Evolutionary conservation across 2,113 vertebrate species (phyloP).

Genomic region (Zosterops hypoxanthus): DNA sequence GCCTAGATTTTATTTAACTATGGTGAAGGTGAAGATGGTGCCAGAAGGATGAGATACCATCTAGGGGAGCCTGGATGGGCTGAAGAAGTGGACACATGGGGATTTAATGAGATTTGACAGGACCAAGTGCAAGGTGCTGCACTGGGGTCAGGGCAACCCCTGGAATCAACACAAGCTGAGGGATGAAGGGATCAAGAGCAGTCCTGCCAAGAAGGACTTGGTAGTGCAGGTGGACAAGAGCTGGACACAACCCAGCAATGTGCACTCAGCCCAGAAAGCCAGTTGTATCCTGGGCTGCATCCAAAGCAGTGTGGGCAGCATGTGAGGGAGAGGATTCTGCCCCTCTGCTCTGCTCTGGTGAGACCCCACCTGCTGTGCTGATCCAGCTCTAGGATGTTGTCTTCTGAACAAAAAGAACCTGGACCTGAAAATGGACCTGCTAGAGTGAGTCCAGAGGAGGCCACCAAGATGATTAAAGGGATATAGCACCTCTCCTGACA

Average conservation of each 20-base stretch:
- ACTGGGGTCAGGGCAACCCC: accelerated
- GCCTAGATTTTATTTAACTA: not conserved
- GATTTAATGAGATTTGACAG: not conserved
- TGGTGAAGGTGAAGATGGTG: not conserved
- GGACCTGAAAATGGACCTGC: not conserved
- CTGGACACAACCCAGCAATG: not conserved
- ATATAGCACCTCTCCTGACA: not conserved
- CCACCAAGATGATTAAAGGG: not conserved
- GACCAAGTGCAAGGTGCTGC: not conserved
- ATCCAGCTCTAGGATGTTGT: not conserved
- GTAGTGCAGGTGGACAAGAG: not conserved
- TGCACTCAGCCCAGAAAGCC: not conserved
- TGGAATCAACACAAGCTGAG: accelerated
- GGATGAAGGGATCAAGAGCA: not conserved
- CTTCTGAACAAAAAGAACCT: not conserved
- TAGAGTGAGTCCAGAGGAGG: not conserved
- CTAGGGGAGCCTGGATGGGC: not conserved
- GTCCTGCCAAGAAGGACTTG: not conserved
- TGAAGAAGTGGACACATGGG: not conserved
- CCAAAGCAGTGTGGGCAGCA: accelerated
- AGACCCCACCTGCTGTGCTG: not conserved
- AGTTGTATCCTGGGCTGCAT: not conserved
- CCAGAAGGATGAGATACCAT: not conserved
- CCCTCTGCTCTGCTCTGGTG: not conserved
- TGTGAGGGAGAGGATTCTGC: not conserved